A percentile compares a stretch with the other conserved stretches of the same genome.
phyloP scores from a whole-genome alignment of 1,140 invertebrate genomes.

The Anadara kagoshimensis region DNA sequence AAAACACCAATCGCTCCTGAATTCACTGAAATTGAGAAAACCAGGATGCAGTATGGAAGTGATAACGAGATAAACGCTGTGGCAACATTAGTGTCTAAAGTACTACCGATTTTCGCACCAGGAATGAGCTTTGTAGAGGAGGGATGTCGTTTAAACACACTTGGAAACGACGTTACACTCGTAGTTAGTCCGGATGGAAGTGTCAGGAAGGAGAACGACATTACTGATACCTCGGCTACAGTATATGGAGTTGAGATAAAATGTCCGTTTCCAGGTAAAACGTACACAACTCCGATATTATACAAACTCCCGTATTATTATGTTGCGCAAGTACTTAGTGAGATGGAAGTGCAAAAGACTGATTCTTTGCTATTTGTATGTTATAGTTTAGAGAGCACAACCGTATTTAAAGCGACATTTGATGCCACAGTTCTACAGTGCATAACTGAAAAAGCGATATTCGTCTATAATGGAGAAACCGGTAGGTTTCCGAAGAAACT shows the following conservation, averaged over 20 bases:
- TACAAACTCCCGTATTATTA: slow-evolving; percentile 1
- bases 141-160: slow-evolving; percentile 10
- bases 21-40: background rate
- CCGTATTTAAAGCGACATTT: slow-evolving; percentile 7
- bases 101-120: slow-evolving; percentile 12
- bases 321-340: slow-evolving; percentile 2
- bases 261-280: slow-evolving; percentile 14
- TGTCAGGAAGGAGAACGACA: background rate
- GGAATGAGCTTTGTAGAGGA: slow-evolving; percentile 1
- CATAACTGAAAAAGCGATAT: background rate
- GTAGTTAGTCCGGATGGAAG: slow-evolving; percentile 11
- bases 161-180: background rate
- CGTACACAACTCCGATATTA: background rate
- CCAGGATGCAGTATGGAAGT: slow-evolving; percentile 16
- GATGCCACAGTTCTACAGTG: slow-evolving; percentile 3
- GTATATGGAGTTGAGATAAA: slow-evolving; percentile 18
- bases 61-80: slow-evolving; percentile 23
- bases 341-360: background rate
- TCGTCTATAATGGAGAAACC: background rate
- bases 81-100: slow-evolving; percentile 10
- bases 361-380: background rate
- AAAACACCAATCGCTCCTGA: background rate
- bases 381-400: slow-evolving; percentile 1
- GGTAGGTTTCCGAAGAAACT: slow-evolving; percentile 5
- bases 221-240: background rate